Base-by-base conservation (phyloP, 2,113 vertebrate species). In the Sisor rabdophorus region DNA sequence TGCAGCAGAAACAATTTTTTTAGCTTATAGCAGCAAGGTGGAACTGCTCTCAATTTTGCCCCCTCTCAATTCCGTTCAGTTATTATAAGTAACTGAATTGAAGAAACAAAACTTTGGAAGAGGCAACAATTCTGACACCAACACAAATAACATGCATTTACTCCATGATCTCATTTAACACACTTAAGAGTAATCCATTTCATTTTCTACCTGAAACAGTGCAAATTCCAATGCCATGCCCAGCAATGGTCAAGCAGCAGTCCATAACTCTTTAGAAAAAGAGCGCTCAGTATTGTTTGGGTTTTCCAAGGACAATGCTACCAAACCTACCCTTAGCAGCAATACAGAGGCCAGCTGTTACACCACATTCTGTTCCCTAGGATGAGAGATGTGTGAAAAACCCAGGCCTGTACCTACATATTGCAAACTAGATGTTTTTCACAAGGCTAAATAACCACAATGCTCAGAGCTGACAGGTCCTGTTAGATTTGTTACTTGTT, bases 191-290 rank as follows among this genome's bases (percentile, higher is more conserved):
- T 59, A 71, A 71, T 55, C 32, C 36, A 30, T 76, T 76, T 69
- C 24, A 58, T 76, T 44, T 50, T 71, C 20, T 58, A 28, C 56
- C 32, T 47, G 56, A 50, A 30, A 36, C 76, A 54, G 48, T 16
- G 52, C 28, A 44, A 24, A 78, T 65, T 30, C 59, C 70, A 19
- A 56, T 61, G 20, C 67, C 56, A 50, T 77, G 76, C 44, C 75
- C 40, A 70, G 75, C 48, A 48, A 11, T 77, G 47, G 76, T 61
- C 67, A 78, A 71, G 77, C 59, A 56, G 77, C 69, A 78, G 50
- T 70, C 58, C n/a, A 44, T 71, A 64, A 64, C 64, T 64, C 76
- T 72, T 78, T 71, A 77, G 67, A 71, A 77, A 76, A 56, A 48
- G n/a, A n/a, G n/a, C 63, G 56, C 63, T 59, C 76, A 71, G 40